Conservation (phyloP, 2,888 invertebrate genomes). For the Belgica antarctica region DNA sequence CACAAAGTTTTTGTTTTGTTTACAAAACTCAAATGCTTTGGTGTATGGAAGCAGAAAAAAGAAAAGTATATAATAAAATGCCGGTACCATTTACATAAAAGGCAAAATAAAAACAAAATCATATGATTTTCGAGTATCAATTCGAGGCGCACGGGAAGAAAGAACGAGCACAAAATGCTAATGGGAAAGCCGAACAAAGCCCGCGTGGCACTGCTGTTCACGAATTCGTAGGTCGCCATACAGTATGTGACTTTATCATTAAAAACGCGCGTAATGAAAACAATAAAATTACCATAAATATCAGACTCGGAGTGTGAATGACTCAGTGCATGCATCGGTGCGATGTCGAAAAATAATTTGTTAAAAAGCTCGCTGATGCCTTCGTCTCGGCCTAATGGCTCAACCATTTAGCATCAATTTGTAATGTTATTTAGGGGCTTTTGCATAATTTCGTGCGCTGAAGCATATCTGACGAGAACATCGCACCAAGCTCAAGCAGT, state of each 20-base stretch:
- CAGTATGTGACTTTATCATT: constrained; percentile 18
- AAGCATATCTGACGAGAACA: too few relatives aligned
- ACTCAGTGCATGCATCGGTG: background rate
- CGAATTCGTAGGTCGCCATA: background rate
- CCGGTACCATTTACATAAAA: constrained; percentile 15
- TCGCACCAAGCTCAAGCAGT: background rate
- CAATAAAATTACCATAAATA: constrained; percentile 25
- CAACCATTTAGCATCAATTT: constrained; percentile 37
- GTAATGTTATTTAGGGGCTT: constrained; percentile 20
- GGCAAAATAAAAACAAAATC: too few relatives aligned
- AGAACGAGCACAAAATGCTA: background rate
- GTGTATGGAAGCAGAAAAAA: too few relatives aligned
- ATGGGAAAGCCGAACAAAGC: too few relatives aligned
- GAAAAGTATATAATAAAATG: background rate
- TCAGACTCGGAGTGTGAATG: too few relatives aligned
- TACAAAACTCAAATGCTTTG: background rate
- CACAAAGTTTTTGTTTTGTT: constrained; percentile 13
- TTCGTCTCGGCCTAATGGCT: constrained; percentile 22
- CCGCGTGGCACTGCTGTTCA: too few relatives aligned
- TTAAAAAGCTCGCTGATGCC: background rate
- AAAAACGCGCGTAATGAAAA: constrained; percentile 17
- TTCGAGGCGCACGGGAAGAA: background rate
- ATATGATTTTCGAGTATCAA: background rate
- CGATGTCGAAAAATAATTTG: background rate
- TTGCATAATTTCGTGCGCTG: constrained; percentile 30